Percentiles rank a stretch among this genome's conserved stretches.
phyloP scores from a whole-genome alignment of 1,140 invertebrate genomes.

The Drosophila lacteicornis region DNA sequence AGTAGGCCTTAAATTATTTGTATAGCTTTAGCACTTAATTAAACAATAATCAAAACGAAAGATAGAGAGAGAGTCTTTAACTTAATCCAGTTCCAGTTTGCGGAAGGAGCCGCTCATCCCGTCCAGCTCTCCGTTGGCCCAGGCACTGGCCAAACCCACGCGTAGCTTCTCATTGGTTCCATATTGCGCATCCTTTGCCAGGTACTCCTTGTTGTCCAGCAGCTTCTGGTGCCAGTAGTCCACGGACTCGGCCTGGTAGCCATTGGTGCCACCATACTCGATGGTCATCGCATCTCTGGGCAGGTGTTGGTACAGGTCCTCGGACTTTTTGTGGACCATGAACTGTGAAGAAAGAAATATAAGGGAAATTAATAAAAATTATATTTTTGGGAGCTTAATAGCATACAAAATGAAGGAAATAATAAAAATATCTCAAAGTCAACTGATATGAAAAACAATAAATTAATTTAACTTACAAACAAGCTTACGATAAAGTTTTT shows the following conservation, averaged over 20 bases:
- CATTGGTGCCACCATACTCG: slow-evolving; percentile 87
- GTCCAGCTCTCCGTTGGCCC: slow-evolving; percentile 61
- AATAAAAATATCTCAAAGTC: background rate
- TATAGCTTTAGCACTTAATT: slow-evolving; percentile 67
- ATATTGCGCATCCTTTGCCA: slow-evolving; percentile 86
- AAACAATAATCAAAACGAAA: slow-evolving; percentile 40
- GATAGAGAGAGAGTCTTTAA: background rate
- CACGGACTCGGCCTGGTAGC: slow-evolving; percentile 84
- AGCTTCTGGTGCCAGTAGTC: slow-evolving; percentile 86
- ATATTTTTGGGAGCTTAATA: background rate
- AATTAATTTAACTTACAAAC: background rate
- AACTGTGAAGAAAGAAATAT: slow-evolving; percentile 59
- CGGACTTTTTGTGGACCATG: slow-evolving; percentile 85
- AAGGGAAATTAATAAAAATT: background rate
- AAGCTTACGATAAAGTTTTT: background rate
- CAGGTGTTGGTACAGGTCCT: slow-evolving; percentile 85
- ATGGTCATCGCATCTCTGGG: slow-evolving; percentile 86
- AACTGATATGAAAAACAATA: background rate
- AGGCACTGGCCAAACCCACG: slow-evolving; percentile 56
- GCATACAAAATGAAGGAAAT: background rate
- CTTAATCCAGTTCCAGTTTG: slow-evolving; percentile 75
- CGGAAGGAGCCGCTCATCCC: slow-evolving; percentile 86
- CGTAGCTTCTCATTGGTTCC: slow-evolving; percentile 86
- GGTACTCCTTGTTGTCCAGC: slow-evolving; percentile 84
- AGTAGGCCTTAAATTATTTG: slow-evolving; percentile 60